Conservation (phyloP, 2,113 vertebrate genomes). For the Melospiza georgiana region DNA sequence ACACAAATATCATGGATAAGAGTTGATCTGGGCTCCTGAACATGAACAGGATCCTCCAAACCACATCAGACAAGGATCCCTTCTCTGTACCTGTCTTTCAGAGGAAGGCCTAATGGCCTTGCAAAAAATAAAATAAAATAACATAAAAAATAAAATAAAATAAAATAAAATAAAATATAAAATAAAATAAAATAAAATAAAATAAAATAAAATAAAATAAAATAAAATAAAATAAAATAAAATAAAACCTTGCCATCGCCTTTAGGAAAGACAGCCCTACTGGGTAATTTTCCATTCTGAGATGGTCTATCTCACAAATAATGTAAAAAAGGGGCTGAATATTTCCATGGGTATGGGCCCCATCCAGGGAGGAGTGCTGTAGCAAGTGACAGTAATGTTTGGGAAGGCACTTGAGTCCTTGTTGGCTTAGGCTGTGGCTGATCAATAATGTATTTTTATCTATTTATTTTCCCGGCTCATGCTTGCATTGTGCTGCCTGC, state of each 20-base stretch:
- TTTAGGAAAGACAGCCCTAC: neutral
- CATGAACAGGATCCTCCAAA: neutral
- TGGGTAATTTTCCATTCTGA: neutral
- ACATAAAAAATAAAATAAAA: no score
- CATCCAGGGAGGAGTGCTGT: neutral
- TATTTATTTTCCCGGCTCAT: neutral
- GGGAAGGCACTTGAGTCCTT: neutral
- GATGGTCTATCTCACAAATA: neutral
- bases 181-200: no score
- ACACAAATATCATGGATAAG: neutral
- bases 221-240: neutral
- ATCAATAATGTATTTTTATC: neutral
- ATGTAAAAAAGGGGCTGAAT: neutral
- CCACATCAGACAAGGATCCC: neutral
- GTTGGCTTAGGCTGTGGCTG: neutral
- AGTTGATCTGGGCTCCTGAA: rapidly evolving
- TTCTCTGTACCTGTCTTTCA: neutral
- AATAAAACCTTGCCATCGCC: neutral
- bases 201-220: no score
- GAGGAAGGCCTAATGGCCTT: neutral
- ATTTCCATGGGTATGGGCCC: neutral
- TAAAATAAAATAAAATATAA: neutral
- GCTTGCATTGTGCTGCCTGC: neutral
- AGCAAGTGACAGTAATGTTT: rapidly evolving
- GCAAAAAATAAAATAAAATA: neutral